Evolutionary conservation across 2,113 vertebrate species (phyloP), one percentile per base, ranked within the genome.

Genomic region (Ancistrus triradiatus): DNA sequence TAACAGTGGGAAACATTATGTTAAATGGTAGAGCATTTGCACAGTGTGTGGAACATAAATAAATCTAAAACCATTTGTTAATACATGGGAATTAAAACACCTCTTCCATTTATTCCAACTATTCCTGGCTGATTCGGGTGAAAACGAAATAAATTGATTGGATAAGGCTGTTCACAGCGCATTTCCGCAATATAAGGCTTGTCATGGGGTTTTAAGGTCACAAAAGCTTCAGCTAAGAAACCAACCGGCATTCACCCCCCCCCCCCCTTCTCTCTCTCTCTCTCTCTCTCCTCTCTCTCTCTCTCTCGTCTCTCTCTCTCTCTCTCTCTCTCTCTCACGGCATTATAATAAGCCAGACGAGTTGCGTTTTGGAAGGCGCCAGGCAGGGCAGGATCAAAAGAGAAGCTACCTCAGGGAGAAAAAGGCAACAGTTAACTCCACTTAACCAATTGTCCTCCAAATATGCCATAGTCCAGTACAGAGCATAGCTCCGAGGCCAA

Each of bases 311-410:
- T n/a, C n/a, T n/a, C n/a, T n/a, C n/a, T n/a, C n/a, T n/a, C n/a
- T n/a, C n/a, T 55, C 31, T 81, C 82, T 84, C 85, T 82, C 82
- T 85, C 81, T 81, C 81, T 88, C 85, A 84, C 72, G 83, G 81
- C 83, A 82, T 89, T 89, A n/a, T 88, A 89, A 87, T 87, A 88
- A 86, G 87, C 85, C 88, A 90, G 90, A 90, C 90, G 78, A 88
- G 86, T 84, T 86, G 86, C 78, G 87, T 86, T 87, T 73, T 82
- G 86, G 75, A 69, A 89, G 90, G 90, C 90, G 90, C 90, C 90
- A 90, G 88, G 56, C 83, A 85, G 87, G 78, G 87, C 81, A 52
- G 81, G 84, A 88, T 90, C 84, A 87, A 86, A 90, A 80, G 84
- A 75, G 84, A 87, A 84, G 84, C 85, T 81, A 88, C 84, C 87